phyloP scores from a whole-genome alignment of 2,113 vertebrate genomes.

The Galemys pyrenaicus region DNA sequence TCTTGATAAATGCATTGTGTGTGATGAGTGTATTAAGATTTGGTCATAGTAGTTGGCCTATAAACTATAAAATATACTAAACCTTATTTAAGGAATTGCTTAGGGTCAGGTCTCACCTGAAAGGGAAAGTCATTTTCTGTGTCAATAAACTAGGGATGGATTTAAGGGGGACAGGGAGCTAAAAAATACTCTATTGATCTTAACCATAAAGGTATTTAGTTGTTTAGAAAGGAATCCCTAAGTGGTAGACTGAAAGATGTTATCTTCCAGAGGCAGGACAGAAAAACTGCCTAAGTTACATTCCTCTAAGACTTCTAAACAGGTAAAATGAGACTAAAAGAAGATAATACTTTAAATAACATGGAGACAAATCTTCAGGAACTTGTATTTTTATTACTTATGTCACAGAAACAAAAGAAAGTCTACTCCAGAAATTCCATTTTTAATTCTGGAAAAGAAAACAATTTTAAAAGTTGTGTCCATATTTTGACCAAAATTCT shows the following conservation, averaged over 20 bases:
- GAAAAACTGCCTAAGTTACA: neutral
- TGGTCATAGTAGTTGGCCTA: too few species aligned
- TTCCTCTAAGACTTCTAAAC: neutral
- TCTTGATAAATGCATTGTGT: too few species aligned
- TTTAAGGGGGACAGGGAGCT: too few species aligned
- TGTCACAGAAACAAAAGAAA: neutral
- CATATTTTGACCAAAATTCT: neutral
- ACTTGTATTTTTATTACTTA: constrained; percentile 1
- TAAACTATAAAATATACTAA: too few species aligned
- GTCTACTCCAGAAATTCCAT: neutral
- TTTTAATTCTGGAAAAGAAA: neutral
- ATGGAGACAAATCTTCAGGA: neutral
- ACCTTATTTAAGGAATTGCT: too few species aligned
- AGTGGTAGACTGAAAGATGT: neutral
- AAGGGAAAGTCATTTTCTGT: too few species aligned
- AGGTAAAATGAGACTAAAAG: neutral
- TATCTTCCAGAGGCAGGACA: neutral
- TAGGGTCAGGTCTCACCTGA: too few species aligned
- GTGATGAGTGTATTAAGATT: too few species aligned
- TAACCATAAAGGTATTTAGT: neutral
- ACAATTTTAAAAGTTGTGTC: neutral
- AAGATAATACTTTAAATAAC: neutral
- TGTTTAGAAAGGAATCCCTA: neutral
- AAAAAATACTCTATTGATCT: too few species aligned
- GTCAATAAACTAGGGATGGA: too few species aligned